Evolutionary conservation across 1,140 invertebrate species (phyloP), one percentile per base, ranked within the genome.

Genomic region (Eurosta solidaginis): DNA sequence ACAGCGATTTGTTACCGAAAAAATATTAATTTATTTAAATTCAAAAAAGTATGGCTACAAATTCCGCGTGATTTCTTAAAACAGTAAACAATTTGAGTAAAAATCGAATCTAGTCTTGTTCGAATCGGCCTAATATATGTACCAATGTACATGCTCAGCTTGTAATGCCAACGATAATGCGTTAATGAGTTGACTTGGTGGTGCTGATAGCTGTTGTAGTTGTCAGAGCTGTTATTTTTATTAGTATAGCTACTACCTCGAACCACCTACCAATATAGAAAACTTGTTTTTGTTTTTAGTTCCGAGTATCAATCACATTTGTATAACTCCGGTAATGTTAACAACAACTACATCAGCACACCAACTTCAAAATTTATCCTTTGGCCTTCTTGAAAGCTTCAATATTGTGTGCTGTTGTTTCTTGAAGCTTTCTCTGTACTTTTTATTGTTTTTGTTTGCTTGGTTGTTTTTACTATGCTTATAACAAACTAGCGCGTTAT

Each of bases 91-190:
- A n/a, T n/a, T n/a, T n/a, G n/a, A n/a, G n/a, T n/a, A n/a, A n/a
- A n/a, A n/a, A n/a, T n/a, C n/a, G n/a, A n/a, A n/a, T n/a, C n/a
- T n/a, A n/a, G n/a, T n/a, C n/a, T n/a, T n/a, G n/a, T n/a, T n/a
- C n/a, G n/a, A n/a, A n/a, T n/a, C n/a, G n/a, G n/a, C n/a, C n/a
- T n/a, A n/a, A n/a, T n/a, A n/a, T n/a, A n/a, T n/a, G n/a, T n/a
- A n/a, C n/a, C n/a, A n/a, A n/a, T n/a, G n/a, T n/a, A n/a, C n/a
- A n/a, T n/a, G n/a, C n/a, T n/a, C n/a, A n/a, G n/a, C n/a, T n/a
- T 54, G 40, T 68, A 29, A 33, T 68, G 59, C 40, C 59, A 68
- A 68, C 59, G 59, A 68, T 68, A 68, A 68, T 68, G 59, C 33
- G n/a, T 20, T 40, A 17, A 68, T 68, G 59, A 20, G 59, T 68